Conservation (phyloP, 1,140 invertebrate genomes). For the Aphis gossypii region DNA sequence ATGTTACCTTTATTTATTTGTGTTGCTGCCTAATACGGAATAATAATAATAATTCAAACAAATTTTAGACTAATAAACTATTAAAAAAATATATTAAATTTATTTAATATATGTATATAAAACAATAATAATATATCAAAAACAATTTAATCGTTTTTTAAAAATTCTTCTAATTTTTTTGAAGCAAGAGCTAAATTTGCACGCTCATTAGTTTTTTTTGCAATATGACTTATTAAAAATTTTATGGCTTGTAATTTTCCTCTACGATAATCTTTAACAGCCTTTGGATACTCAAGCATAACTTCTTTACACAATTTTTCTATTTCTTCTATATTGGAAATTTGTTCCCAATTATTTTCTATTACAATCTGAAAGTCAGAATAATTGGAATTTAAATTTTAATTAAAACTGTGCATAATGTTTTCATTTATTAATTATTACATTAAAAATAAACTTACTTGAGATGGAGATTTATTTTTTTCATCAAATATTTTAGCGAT, state of each 20-base stretch:
- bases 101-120: background rate
- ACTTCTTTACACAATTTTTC: slow-evolving; percentile 70
- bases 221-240: slow-evolving; percentile 70
- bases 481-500: slow-evolving; percentile 67
- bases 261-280: slow-evolving; percentile 72
- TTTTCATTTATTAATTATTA: background rate
- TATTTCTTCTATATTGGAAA: slow-evolving; percentile 71
- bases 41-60: background rate
- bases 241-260: slow-evolving; percentile 75
- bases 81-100: too few species aligned
- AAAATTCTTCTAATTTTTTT: slow-evolving; percentile 70
- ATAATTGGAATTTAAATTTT: background rate
- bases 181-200: slow-evolving; percentile 72
- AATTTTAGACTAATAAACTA: background rate
- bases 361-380: slow-evolving; percentile 68
- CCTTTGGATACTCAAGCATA: slow-evolving; percentile 73
- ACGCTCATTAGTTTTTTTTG: slow-evolving; percentile 69
- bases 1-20: too few species aligned
- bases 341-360: slow-evolving; percentile 71
- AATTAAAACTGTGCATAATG: background rate
- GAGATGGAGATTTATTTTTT: slow-evolving; percentile 63
- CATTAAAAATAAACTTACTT: slow-evolving; percentile 64
- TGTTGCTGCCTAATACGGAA: too few species aligned
- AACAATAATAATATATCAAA: slow-evolving; percentile 1
- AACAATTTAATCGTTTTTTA: slow-evolving; percentile 65